These are phyloP conservation scores for Oreochromis niloticus DNA, from an alignment of 2,113 vertebrate species.

Conservation along the genomic window DNA sequence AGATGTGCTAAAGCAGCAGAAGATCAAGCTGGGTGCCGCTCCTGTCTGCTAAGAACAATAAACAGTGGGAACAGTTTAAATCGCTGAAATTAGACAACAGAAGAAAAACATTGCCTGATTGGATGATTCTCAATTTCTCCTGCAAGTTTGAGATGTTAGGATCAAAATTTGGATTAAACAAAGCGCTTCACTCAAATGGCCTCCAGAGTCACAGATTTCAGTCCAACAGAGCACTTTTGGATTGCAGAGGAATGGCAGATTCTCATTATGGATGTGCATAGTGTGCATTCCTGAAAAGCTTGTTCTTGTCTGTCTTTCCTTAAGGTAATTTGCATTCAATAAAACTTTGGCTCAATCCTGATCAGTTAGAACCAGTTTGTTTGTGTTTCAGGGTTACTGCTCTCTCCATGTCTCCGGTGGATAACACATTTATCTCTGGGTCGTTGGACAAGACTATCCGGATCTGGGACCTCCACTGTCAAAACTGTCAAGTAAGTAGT, in stretches of 20 bases:
- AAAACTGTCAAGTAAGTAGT: slow-evolving; percentile 86
- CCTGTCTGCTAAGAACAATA: not conserved
- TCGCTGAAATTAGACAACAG: not conserved
- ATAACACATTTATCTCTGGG: slow-evolving; percentile 94
- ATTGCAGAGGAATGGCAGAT: not conserved
- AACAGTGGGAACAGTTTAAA: not conserved
- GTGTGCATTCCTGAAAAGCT: not conserved
- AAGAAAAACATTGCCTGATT: not conserved
- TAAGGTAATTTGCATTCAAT: not conserved
- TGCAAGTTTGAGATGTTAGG: not conserved
- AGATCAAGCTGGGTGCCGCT: not conserved
- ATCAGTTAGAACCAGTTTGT: not conserved
- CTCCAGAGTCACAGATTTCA: not conserved
- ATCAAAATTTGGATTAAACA: not conserved
- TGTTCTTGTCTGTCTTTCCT: not conserved
- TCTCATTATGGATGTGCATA: not conserved
- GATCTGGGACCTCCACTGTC: slow-evolving; percentile 95
- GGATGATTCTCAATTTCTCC: not conserved
- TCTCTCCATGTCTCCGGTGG: slow-evolving; percentile 97
- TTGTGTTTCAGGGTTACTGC: slow-evolving; percentile 83
- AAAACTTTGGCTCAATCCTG: not conserved
- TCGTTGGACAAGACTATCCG: slow-evolving; percentile 95
- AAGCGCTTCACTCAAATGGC: not conserved
- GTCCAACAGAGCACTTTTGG: not conserved
- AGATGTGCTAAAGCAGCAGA: not conserved